phyloP scores from a whole-genome alignment of 2,113 vertebrate genomes.

The Protobothrops flavoviridis region DNA sequence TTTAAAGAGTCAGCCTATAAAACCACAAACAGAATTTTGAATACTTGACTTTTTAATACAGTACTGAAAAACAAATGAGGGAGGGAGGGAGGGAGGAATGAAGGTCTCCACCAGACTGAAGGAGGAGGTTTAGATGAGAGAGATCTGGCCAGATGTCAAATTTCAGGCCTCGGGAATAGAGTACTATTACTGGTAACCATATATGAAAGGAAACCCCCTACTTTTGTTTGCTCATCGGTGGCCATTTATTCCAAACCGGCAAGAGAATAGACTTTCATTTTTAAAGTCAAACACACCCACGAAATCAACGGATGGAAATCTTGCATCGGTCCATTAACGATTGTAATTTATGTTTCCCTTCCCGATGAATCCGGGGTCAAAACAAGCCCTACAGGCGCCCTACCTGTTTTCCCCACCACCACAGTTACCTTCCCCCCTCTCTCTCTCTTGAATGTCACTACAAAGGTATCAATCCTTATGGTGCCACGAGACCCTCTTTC shows the following conservation, averaged over 20 bases:
- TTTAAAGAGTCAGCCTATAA: background rate
- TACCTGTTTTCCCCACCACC: background rate
- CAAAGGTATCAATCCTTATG: background rate
- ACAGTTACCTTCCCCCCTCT: background rate
- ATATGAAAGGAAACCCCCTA: background rate
- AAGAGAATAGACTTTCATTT: background rate
- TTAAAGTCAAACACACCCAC: background rate
- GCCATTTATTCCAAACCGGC: background rate
- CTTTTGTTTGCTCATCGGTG: background rate
- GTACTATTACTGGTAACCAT: background rate
- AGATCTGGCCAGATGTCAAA: background rate
- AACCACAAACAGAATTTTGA: background rate
- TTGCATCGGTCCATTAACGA: background rate
- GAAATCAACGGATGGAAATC: background rate
- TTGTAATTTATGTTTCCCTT: background rate
- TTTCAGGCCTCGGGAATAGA: background rate
- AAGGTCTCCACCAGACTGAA: background rate
- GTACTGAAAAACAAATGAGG: background rate
- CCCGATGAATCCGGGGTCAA: background rate
- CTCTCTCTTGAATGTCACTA: too few species aligned
- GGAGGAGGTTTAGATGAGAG: background rate
- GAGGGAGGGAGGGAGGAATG: background rate
- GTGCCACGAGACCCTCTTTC: background rate
- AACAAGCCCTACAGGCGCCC: too few species aligned
- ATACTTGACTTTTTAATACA: background rate